Base-by-base conservation (phyloP, 2,113 vertebrate species). In the Mesocricetus auratus region DNA sequence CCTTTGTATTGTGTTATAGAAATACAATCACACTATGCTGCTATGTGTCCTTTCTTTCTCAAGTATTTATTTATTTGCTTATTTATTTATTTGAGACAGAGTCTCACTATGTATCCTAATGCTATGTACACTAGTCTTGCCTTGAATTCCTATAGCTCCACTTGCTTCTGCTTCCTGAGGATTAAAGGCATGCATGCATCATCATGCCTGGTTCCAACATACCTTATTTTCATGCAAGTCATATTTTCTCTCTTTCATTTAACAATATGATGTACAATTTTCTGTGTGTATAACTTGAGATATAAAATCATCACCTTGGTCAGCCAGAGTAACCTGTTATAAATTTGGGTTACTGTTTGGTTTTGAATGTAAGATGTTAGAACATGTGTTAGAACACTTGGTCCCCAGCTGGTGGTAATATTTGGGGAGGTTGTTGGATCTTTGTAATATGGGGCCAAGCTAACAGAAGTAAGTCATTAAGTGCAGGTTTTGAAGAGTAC, bases 241-340 rank as follows among this genome's bases (percentile, higher is more conserved):
- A 56, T 31, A 77, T 77, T 86, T 56, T 29, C 24, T 17, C 16
- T 60, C 29, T 90, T 89, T 87, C 53, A 50, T 90, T 96, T 66
- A 75, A 82, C 50, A 71, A n/a, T 93, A 15, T 87, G 17, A 42
- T 45, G 50, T 29, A 86, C 31, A 58, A 89, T 86, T 68, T 86
- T 85, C 68, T 78, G 88, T 56, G 22, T 86, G 6, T 12, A 2
- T 83, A 94, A 39, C 82, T 86, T 86, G 24, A 91, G 66, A 89
- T 82, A 50, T 91, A 89, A 78, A 81, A 75, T 96, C 60, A 93
- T 36, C 79, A 86, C 64, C 81, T 78, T 58, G 22, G 89, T 33
- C 83, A 77, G 36, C 53, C 56, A 69, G 71, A 56, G 16, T 45
- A 42, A 56, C 17, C 69, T 82, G 21, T 85, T 90, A 33, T 56